phyloP scores from a whole-genome alignment of 2,888 invertebrate genomes.

The Sphaeridia pumilis region DNA sequence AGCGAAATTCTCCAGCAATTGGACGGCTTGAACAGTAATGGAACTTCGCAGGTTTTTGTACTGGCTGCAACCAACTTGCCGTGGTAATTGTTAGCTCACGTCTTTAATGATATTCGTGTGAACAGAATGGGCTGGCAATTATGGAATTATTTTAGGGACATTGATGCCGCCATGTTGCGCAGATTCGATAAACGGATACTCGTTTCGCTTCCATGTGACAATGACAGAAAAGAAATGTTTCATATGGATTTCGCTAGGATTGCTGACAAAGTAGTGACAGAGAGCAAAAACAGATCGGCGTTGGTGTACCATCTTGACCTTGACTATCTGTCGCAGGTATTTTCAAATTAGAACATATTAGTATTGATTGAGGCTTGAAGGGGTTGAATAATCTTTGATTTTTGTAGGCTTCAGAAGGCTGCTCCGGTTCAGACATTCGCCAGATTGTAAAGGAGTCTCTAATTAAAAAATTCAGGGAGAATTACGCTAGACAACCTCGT shows the following conservation, averaged over 20 bases:
- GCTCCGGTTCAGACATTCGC: conserved; percentile 80
- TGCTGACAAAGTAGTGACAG: conserved; percentile 39
- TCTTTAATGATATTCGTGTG: not conserved
- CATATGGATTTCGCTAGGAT: conserved; percentile 40
- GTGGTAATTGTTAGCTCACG: conserved; percentile 50
- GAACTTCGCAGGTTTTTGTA: conserved; percentile 47
- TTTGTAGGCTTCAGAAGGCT: conserved; percentile 48
- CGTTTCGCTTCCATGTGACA: conserved; percentile 60
- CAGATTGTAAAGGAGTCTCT: conserved; percentile 77
- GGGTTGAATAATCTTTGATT: not conserved
- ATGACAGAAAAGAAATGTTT: conserved; percentile 58
- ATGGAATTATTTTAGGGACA: conserved; percentile 49
- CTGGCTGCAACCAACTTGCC: conserved; percentile 85
- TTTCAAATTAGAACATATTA: not conserved
- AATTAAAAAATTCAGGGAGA: conserved; percentile 43
- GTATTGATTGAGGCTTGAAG: conserved; percentile 1
- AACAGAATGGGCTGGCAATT: not conserved
- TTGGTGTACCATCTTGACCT: conserved; percentile 24
- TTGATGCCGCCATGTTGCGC: conserved; percentile 75
- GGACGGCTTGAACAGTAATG: conserved; percentile 54
- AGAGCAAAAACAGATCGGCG: conserved; percentile 26
- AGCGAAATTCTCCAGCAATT: conserved; percentile 76
- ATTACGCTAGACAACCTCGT: conserved; percentile 25
- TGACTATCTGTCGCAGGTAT: too few species aligned
- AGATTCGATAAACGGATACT: conserved; percentile 76